Percentiles rank a stretch among this genome's conserved stretches.
These are phyloP conservation scores for Alviniconcha strummeri DNA, from an alignment of 2,888 invertebrate genomes.

Conservation along the genomic window DNA sequence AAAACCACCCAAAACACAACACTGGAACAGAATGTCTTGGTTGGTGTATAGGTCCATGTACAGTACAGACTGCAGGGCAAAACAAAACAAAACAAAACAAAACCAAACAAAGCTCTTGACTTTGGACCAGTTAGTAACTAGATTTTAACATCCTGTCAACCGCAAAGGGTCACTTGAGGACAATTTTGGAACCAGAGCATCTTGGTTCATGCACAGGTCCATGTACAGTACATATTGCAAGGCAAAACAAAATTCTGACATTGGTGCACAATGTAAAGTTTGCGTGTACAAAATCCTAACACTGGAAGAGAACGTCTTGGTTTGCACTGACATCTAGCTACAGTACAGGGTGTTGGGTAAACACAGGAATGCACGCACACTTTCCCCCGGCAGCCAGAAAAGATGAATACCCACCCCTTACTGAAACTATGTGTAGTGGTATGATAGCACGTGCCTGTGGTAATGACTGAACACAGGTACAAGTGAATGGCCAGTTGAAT, in stretches of 20 bases:
- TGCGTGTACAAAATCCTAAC: conserved; percentile 18
- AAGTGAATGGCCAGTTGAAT: too few relatives aligned
- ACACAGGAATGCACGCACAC: too few relatives aligned
- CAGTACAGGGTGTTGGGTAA: conserved; percentile 25
- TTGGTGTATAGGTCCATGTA: conserved; percentile 19
- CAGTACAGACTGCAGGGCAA: conserved; percentile 26
- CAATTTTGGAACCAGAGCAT: too few relatives aligned
- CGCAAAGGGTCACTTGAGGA: too few relatives aligned
- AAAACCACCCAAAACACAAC: conserved; percentile 20
- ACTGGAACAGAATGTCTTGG: conserved; percentile 37
- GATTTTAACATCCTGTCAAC: conserved; percentile 17
- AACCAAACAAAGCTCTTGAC: conserved; percentile 24
- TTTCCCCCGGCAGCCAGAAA: too few relatives aligned
- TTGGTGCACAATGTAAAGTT: too few relatives aligned
- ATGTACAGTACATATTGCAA: conserved; percentile 34
- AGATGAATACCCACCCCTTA: too few relatives aligned
- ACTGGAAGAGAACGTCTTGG: conserved; percentile 38
- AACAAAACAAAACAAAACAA: conserved; percentile 1
- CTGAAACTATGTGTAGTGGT: too few relatives aligned
- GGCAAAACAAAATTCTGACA: neutral
- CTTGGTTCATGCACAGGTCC: neutral
- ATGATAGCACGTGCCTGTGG: too few relatives aligned
- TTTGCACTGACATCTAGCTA: conserved; percentile 19
- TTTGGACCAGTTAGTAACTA: conserved; percentile 29
- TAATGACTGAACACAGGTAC: too few relatives aligned